These are phyloP conservation scores for Sebastes nivosus DNA, from an alignment of 2,797 vertebrate species.

Conservation along the genomic window DNA sequence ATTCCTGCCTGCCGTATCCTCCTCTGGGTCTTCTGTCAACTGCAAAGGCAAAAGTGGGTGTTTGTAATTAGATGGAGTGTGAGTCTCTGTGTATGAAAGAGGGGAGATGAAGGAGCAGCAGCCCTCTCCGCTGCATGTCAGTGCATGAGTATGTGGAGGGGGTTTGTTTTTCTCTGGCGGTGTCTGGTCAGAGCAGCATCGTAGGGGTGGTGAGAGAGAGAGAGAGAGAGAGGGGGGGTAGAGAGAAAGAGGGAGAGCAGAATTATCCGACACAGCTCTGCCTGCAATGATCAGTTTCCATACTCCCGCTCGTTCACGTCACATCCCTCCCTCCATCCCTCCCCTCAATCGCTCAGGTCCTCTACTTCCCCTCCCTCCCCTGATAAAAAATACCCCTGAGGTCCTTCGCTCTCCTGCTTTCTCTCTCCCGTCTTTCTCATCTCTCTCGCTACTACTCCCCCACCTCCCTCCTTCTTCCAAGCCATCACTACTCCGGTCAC, in stretches of 20 bases:
- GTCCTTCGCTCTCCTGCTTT: conserved; percentile 30
- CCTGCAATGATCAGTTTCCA: conserved; percentile 78
- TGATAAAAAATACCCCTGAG: conserved; percentile 26
- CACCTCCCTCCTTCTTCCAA: neutral
- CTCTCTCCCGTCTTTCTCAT: conserved; percentile 8
- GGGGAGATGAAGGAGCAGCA: conserved; percentile 11
- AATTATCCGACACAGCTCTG: conserved; percentile 53
- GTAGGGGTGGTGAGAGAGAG: conserved; percentile 2
- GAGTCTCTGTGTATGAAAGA: conserved; percentile 3
- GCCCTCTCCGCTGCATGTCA: conserved; percentile 49
- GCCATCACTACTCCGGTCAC: conserved; percentile 14
- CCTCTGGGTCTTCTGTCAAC: conserved; percentile 30
- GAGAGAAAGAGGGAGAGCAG: neutral
- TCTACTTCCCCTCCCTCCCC: conserved; percentile 41
- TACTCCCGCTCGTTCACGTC: conserved; percentile 73
- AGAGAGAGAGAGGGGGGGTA: neutral
- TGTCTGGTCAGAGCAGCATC: conserved; percentile 59
- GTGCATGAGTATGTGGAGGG: conserved; percentile 42
- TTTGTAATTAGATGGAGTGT: conserved; percentile 26
- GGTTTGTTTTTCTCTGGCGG: conserved; percentile 54
- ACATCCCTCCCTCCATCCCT: conserved; percentile 59
- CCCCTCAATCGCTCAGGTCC: conserved; percentile 22
- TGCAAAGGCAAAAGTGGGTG: conserved; percentile 17
- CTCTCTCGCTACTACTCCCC: conserved; percentile 1
- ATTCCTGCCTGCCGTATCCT: conserved; percentile 38